Evolutionary conservation across 2,797 vertebrate species (phyloP).

Genomic region (Malurus leucopterus): DNA sequence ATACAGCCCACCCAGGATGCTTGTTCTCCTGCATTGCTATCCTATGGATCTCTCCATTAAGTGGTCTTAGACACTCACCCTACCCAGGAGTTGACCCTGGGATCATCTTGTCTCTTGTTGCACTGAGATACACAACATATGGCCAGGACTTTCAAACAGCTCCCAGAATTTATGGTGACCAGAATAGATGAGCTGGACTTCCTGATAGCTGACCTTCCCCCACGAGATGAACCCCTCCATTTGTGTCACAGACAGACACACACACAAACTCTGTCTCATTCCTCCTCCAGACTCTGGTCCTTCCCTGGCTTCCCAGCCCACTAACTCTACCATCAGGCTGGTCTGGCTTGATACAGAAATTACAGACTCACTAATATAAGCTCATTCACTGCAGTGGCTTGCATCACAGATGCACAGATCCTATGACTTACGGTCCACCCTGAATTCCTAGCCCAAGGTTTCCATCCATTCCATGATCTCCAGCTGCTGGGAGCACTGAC

Average conservation of each 20-base stretch:
- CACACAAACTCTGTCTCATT: background rate
- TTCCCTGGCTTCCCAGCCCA: background rate
- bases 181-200: background rate
- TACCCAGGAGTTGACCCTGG: background rate
- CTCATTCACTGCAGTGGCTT: background rate
- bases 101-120: fast-evolving
- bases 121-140: background rate
- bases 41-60: background rate
- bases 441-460: background rate
- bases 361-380: background rate
- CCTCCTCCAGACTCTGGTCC: background rate
- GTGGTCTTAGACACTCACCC: background rate
- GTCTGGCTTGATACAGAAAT: background rate
- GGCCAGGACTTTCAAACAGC: background rate
- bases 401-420: background rate
- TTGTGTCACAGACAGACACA: background rate
- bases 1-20: background rate
- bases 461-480: background rate
- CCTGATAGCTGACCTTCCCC: background rate
- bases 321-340: background rate
- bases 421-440: background rate
- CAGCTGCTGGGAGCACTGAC: background rate
- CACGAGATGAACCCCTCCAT: background rate
- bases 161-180: background rate
- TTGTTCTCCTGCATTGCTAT: background rate